Percentiles rank a stretch among this genome's conserved stretches.
Conservation (phyloP, 2,113 vertebrate species). For the Passer domesticus region DNA sequence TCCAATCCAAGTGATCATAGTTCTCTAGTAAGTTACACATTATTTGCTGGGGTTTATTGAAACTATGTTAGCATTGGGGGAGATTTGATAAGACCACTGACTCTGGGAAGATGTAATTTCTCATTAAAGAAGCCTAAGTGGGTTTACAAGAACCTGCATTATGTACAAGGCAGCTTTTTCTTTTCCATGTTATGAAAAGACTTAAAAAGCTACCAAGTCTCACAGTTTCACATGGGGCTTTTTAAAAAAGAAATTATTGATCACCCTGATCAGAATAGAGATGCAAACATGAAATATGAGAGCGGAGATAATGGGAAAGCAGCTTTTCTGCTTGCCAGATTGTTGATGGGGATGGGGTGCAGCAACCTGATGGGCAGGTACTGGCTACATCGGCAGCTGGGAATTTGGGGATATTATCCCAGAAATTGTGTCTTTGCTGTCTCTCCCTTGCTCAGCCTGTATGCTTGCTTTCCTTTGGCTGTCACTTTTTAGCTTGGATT, state of each 20-base stretch:
- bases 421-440: not conserved
- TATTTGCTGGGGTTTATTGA: slow-evolving; percentile 12
- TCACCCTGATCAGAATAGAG: not conserved
- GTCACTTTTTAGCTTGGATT: not conserved
- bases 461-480: not conserved
- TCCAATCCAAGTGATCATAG: not conserved
- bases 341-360: not conserved
- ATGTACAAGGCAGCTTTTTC: not conserved
- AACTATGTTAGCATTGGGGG: slow-evolving; percentile 26
- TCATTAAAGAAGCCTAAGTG: not conserved
- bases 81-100: not conserved
- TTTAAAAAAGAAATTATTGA: not conserved
- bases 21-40: slow-evolving; percentile 62
- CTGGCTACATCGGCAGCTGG: not conserved
- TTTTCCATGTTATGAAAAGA: not conserved
- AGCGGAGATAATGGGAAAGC: not conserved
- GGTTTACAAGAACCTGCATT: not conserved
- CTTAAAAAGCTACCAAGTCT: not conserved
- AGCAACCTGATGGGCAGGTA: not conserved
- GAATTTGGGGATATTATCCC: not conserved
- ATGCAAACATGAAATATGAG: not conserved
- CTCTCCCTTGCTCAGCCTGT: not conserved
- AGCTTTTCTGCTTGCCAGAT: not conserved
- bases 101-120: slow-evolving; percentile 9
- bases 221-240: not conserved